phyloP scores from a whole-genome alignment of 2,797 vertebrate species.

The Enteromius mattozi region DNA sequence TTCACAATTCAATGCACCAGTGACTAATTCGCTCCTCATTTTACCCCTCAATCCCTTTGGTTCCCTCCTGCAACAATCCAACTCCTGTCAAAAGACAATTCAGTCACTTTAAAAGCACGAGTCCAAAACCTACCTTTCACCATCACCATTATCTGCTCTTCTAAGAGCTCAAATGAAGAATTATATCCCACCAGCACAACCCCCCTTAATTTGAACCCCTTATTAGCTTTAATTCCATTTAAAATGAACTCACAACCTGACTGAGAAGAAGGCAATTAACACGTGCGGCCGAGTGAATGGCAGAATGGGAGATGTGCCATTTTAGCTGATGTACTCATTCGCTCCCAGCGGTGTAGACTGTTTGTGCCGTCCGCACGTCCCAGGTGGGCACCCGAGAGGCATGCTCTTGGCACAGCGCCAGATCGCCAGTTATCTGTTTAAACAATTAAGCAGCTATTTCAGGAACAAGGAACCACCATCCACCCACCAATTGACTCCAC shows the following conservation, averaged over 20 bases:
- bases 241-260: constrained; percentile 82
- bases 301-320: constrained; percentile 82
- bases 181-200: constrained; percentile 53
- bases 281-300: constrained; percentile 82
- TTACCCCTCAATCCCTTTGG: background rate
- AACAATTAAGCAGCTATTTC: constrained; percentile 84
- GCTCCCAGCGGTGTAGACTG: constrained; percentile 75
- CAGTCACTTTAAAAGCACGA: background rate
- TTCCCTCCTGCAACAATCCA: background rate
- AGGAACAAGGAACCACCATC: constrained; percentile 75
- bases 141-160: constrained; percentile 35
- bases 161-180: constrained; percentile 53
- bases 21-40: background rate
- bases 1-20: background rate
- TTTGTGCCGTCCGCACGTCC: constrained; percentile 80
- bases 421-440: constrained; percentile 84
- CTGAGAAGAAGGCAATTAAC: constrained; percentile 86
- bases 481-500: constrained; percentile 63
- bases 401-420: constrained; percentile 78
- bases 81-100: constrained; percentile 5
- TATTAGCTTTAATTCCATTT: constrained; percentile 82
- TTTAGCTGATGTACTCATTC: constrained; percentile 81
- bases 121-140: constrained; percentile 19
- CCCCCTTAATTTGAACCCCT: constrained; percentile 71
- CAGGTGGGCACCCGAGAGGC: constrained; percentile 74